phyloP scores from a whole-genome alignment of 2,797 vertebrate species.

The Eupleurogrammus muticus region DNA sequence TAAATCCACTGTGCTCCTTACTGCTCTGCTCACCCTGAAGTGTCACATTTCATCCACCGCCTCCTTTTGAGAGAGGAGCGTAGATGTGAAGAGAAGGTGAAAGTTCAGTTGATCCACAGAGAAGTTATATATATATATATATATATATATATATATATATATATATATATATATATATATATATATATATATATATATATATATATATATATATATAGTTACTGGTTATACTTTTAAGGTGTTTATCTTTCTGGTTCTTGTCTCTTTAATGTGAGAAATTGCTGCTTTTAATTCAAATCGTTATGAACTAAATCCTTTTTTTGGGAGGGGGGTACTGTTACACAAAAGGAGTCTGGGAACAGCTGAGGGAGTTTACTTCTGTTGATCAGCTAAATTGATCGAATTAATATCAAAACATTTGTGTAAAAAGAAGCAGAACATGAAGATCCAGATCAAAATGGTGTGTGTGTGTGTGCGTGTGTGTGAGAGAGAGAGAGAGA shows the following conservation, averaged over 20 bases:
- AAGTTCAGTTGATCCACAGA: neutral
- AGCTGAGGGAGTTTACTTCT: neutral
- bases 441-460: neutral
- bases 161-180: too few species aligned
- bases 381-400: neutral
- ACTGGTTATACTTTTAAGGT: neutral
- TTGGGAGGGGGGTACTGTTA: neutral
- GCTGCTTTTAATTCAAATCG: constrained; percentile 26
- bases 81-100: neutral
- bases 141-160: too few species aligned
- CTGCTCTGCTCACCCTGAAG: neutral
- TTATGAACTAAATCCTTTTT: neutral
- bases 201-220: neutral
- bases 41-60: neutral
- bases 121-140: neutral
- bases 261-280: constrained; percentile 3
- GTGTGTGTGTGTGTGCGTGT: too few species aligned
- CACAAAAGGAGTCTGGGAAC: neutral
- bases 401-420: neutral
- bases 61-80: neutral
- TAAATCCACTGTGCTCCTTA: neutral
- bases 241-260: constrained; percentile 16
- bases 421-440: neutral
- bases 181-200: too few species aligned
- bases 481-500: too few species aligned